Evolutionary conservation across 1,140 invertebrate genomes (phyloP).

Genomic region (Hirudo medicinalis): DNA sequence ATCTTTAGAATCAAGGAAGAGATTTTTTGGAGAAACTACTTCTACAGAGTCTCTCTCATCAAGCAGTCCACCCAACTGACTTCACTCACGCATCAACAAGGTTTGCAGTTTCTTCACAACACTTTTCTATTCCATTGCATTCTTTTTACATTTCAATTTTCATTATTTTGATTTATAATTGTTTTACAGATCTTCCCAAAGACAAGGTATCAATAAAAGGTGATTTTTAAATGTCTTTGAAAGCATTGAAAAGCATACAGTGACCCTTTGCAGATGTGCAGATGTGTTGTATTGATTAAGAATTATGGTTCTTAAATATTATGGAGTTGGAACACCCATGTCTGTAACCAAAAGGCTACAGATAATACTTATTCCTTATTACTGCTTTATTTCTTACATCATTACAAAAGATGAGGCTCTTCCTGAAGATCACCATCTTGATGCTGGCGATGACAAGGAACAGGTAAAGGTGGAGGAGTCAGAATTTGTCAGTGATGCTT

Average conservation of each 20-base stretch:
- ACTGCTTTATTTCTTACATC: too few relatives aligned
- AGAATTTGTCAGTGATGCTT: slow-evolving; percentile 44
- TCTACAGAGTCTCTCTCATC: slow-evolving; percentile 93
- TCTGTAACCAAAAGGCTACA: too few relatives aligned
- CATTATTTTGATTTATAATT: not conserved
- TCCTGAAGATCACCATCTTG: slow-evolving; percentile 26
- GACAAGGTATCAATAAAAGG: not conserved
- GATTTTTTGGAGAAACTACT: slow-evolving; percentile 98
- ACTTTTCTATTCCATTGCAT: not conserved
- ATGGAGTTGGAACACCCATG: too few relatives aligned
- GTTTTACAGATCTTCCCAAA: not conserved
- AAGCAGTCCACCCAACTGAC: slow-evolving; percentile 83
- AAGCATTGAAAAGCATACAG: not conserved
- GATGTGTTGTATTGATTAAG: too few relatives aligned
- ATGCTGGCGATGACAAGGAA: slow-evolving; percentile 17
- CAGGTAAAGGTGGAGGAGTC: slow-evolving; percentile 33
- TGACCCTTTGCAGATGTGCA: too few relatives aligned
- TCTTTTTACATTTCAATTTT: not conserved
- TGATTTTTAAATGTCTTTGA: not conserved
- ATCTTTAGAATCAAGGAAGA: slow-evolving; percentile 79
- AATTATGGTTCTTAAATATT: too few relatives aligned
- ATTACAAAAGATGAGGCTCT: not conserved
- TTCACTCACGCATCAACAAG: slow-evolving; percentile 37
- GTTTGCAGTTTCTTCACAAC: not conserved
- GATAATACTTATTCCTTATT: too few relatives aligned